Conservation (phyloP, 1,140 invertebrate species). For the Coelopa frigida region DNA sequence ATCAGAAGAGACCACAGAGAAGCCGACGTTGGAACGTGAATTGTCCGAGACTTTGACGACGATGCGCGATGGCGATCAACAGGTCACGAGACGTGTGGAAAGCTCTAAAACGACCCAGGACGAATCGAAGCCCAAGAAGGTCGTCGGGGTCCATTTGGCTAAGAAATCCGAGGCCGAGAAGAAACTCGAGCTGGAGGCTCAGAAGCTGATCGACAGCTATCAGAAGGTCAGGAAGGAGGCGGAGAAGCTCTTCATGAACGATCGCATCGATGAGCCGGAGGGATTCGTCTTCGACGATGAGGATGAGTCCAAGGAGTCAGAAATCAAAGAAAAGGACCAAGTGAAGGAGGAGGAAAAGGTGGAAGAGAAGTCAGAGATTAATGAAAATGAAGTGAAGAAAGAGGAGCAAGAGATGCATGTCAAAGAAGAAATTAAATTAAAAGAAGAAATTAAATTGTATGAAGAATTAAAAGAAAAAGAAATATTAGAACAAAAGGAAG, state of each 20-base stretch:
- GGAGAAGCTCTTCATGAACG: constrained; percentile 26
- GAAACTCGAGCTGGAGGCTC: constrained; percentile 34
- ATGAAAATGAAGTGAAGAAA: too few relatives aligned
- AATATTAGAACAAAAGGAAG: too few relatives aligned
- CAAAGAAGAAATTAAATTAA: neutral
- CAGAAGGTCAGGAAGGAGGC: constrained; percentile 41
- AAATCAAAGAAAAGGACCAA: neutral
- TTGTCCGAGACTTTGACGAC: constrained; percentile 30
- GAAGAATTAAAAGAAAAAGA: too few relatives aligned
- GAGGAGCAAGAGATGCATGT: too few relatives aligned
- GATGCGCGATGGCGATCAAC: constrained; percentile 28
- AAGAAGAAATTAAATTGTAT: neutral
- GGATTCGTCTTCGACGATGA: constrained; percentile 32
- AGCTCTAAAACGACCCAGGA: too few relatives aligned
- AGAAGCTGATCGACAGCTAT: constrained; percentile 39
- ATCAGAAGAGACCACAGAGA: constrained; percentile 12
- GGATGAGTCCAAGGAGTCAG: neutral
- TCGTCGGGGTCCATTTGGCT: constrained; percentile 25
- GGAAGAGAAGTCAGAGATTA: neutral
- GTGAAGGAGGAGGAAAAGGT: neutral
- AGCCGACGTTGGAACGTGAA: constrained; percentile 23
- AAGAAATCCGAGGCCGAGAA: constrained; percentile 38
- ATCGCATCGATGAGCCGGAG: constrained; percentile 25
- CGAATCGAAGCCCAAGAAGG: too few relatives aligned
- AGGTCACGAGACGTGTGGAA: too few relatives aligned